Evolutionary conservation across 2,888 invertebrate species (phyloP).

Genomic region (Eilema sororculum): DNA sequence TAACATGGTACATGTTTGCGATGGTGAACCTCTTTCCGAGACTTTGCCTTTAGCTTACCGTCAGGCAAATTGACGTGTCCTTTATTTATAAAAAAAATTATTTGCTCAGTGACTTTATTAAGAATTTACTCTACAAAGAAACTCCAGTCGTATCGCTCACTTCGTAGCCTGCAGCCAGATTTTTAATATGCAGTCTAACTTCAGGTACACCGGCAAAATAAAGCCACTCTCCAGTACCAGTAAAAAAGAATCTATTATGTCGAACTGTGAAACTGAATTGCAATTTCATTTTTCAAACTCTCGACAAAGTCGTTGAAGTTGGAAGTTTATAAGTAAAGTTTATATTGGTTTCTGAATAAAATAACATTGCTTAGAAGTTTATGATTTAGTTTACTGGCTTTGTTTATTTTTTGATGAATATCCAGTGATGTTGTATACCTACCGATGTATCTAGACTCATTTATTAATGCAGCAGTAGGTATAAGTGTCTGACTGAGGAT

Average conservation of each 20-base stretch:
- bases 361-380: constrained; percentile 42
- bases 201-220: background rate
- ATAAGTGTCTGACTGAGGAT: too few relatives aligned
- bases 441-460: too few relatives aligned
- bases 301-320: constrained; percentile 31
- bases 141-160: background rate
- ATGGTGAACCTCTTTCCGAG: too few relatives aligned
- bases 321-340: constrained; percentile 47
- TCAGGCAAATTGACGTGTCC: too few relatives aligned
- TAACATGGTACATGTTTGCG: too few relatives aligned
- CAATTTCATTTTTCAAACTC: constrained; percentile 46
- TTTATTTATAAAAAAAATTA: too few relatives aligned
- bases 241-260: constrained; percentile 27
- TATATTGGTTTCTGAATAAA: constrained; percentile 58
- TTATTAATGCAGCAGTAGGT: too few relatives aligned
- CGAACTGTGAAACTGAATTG: constrained; percentile 37
- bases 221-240: constrained; percentile 11
- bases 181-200: background rate
- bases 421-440: background rate
- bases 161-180: background rate
- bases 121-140: background rate
- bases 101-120: background rate
- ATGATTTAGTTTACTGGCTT: constrained; percentile 13
- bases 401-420: constrained; percentile 15
- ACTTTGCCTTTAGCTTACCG: too few relatives aligned